Evolutionary conservation across 2,888 invertebrate genomes (phyloP), one percentile per base, ranked within the genome.

Genomic region (Plebejus argus): DNA sequence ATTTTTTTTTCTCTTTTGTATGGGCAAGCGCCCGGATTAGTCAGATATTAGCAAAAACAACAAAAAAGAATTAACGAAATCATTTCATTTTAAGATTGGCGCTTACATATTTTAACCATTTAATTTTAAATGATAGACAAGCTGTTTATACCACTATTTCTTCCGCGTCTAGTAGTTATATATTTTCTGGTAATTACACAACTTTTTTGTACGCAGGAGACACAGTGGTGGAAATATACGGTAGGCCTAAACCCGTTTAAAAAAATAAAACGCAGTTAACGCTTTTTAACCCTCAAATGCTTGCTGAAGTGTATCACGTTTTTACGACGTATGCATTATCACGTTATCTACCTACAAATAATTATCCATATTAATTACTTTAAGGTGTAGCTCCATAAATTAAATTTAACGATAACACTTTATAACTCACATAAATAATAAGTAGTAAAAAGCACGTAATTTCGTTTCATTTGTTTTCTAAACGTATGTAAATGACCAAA

Each of bases 361-460:
- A 66, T 66, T 18, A 66, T 28, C 66, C 66, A 66, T 66, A 66
- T 66, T 66, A 66, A 66, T 66, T 66, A 66, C 66, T 61, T 23
- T 10, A 33, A 66, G 66, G 66, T 66, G 66, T 33, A 66, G 28
- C 15, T 15, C 20, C 66, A 66, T 66, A 66, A 66, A 66, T 66
- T 66, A 28, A 66, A 45, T 39, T 72, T 72, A 39, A 72, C 72
- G 72, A 72, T 72, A 7, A 4, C 39, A 45, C 45, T 72, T 39
- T 72, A 72, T 72, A 20, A 72, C 35, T 39, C 4, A 72, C 39
- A 72, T 72, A 72, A 39, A 39, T 72, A 20, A 72, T 72, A 23
- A 39, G 39, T 72, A 35, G 39, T 71, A 39, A 72, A 72, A 72
- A 39, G 45, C 45, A 72, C 66, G 66, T 66, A 66, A 33, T 66